phyloP scores from a whole-genome alignment of 1,140 invertebrate species.

The Leptopilina boulardi region DNA sequence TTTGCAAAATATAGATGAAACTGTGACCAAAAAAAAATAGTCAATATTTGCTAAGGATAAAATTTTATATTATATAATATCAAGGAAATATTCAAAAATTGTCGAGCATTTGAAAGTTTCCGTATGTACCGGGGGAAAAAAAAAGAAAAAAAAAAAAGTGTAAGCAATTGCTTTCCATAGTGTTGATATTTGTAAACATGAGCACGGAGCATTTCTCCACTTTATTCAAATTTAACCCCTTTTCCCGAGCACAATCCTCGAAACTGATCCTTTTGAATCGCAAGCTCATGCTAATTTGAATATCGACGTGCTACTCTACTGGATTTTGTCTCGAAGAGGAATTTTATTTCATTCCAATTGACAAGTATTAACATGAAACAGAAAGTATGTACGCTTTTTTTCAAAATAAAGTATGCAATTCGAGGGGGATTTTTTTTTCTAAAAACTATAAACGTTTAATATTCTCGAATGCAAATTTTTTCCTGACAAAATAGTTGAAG shows the following conservation, averaged over 20 bases:
- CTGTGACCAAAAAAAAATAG: no score
- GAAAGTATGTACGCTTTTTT: constrained; percentile 15
- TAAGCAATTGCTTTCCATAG: not conserved
- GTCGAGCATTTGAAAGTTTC: constrained; percentile 1
- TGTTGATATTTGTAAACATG: constrained; percentile 31
- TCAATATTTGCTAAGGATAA: not conserved
- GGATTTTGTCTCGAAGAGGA: constrained; percentile 45
- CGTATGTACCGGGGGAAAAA: not conserved
- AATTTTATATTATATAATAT: not conserved
- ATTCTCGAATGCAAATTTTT: not conserved
- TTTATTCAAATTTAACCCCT: constrained; percentile 53
- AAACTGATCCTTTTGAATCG: constrained; percentile 51
- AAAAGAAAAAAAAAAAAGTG: not conserved
- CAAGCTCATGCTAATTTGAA: constrained; percentile 50
- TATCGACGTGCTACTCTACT: constrained; percentile 49
- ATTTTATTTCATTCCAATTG: constrained; percentile 27
- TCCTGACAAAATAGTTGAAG: no score
- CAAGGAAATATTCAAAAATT: not conserved
- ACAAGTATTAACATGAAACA: constrained; percentile 21
- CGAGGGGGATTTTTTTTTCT: no score
- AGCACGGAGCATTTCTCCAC: constrained; percentile 43
- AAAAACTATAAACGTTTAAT: no score
- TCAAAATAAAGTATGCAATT: no score
- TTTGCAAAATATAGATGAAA: no score
- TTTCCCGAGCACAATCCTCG: constrained; percentile 44